Base-by-base conservation (phyloP, 2,113 vertebrate genomes). In the Pseudolaguvia tuberculata region DNA sequence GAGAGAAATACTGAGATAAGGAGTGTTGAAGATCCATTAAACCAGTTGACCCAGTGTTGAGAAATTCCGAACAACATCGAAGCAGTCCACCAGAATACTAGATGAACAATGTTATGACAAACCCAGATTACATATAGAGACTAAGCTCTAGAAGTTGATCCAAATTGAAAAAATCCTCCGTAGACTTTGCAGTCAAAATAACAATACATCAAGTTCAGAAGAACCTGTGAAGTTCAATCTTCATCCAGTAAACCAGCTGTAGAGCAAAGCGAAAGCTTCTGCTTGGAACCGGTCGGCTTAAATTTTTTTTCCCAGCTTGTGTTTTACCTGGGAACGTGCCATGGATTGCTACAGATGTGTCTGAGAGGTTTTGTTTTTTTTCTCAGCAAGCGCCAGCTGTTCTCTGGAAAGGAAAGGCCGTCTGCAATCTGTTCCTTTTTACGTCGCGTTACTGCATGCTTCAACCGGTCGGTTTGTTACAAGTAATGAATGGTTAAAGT, bases 371-470 rank as follows among this genome's bases (percentile, higher is more conserved):
- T 51, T 68, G 72, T 57, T 72, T 11, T 56, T 72, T 13, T 70
- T 59, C 50, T 21, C 66, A 52, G 55, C 69, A 57, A 72, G 81
- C 82, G 83, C 81, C 81, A 81, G 82, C 81, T 73, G 72, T 79
- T 67, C 72, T 39, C 53, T 77, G 73, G 53, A 81, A 83, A 55
- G 53, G 51, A 63, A 52, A 69, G 63, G 17, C 25, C 50, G 58
- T 55, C 61, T 75, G 61, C 53, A 50, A 29, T 57, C 53, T 72
- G 61, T 59, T 52, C 55, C 51, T 58, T 68, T 39, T 68, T 58
- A 51, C 52, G 11, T 65, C 68, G 57, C 74, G 59, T 53, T 50
- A 55, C 78, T 35, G 76, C 67, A 53, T 39, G 42, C 61, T 65
- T 65, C 42, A 67, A 20, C 23, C 13, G 23, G 15, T 67, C 47